phyloP scores from a whole-genome alignment of 2,113 vertebrate species.

The Stercorarius parasiticus region DNA sequence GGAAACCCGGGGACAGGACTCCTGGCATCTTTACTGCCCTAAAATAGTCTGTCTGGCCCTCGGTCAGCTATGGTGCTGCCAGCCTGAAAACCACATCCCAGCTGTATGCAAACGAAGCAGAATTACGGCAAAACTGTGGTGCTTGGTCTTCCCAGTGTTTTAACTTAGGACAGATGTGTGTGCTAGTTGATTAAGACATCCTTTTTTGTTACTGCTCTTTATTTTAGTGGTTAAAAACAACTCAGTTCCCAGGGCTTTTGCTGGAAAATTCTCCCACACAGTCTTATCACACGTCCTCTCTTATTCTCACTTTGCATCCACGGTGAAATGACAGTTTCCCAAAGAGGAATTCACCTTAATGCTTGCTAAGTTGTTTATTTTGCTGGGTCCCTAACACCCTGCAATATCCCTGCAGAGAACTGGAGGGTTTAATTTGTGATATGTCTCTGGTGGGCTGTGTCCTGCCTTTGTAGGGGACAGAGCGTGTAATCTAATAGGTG shows the following conservation, averaged over 20 bases:
- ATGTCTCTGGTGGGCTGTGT: neutral
- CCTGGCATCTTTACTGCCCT: neutral
- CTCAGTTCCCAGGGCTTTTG: neutral
- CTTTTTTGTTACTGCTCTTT: neutral
- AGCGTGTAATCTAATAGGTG: neutral
- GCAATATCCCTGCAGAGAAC: neutral
- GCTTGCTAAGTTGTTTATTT: neutral
- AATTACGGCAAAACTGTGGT: neutral
- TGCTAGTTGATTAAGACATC: neutral
- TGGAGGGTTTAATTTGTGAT: neutral
- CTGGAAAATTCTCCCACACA: neutral
- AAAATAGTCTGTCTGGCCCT: neutral
- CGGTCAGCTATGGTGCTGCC: neutral
- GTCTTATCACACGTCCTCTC: neutral
- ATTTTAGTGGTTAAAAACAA: neutral
- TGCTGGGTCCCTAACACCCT: neutral
- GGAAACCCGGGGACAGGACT: neutral
- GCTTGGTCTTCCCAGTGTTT: neutral
- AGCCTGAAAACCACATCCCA: neutral
- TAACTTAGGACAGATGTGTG: neutral
- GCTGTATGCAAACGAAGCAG: neutral
- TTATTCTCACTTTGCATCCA: conserved; percentile 16
- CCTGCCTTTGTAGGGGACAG: neutral
- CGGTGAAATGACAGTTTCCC: neutral
- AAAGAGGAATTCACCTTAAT: neutral